Conservation (phyloP, 1,140 invertebrate genomes). For the Oppia nitens region DNA sequence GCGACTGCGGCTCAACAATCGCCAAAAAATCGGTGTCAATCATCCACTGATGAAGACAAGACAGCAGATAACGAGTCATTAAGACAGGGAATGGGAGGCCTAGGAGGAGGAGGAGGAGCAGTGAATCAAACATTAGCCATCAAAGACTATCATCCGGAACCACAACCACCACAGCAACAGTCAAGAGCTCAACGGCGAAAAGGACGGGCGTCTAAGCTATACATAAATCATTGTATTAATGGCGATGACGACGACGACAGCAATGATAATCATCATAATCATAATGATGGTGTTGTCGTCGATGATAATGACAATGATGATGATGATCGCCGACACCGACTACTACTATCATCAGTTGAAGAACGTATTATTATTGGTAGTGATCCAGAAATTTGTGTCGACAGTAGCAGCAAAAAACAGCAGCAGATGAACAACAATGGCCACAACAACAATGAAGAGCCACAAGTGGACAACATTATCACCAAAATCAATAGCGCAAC, state of each 20-base stretch:
- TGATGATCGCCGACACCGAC: too few species aligned
- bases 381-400: too few species aligned
- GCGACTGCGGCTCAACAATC: not conserved
- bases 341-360: too few species aligned
- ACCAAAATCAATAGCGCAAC: conserved; percentile 4
- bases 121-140: not conserved
- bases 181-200: not conserved
- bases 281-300: too few species aligned
- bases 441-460: not conserved
- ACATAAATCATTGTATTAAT: not conserved
- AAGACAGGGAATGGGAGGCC: too few species aligned
- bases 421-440: not conserved
- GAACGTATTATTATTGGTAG: too few species aligned
- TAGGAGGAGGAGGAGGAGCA: not conserved
- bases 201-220: not conserved
- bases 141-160: not conserved
- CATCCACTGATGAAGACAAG: too few species aligned
- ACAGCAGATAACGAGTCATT: too few species aligned
- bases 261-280: too few species aligned
- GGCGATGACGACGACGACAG: not conserved
- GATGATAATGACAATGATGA: too few species aligned
- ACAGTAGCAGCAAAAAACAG: not conserved
- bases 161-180: not conserved
- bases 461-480: not conserved
- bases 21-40: not conserved